Conservation (phyloP, 2,797 vertebrate genomes). For the Nasua narica region DNA sequence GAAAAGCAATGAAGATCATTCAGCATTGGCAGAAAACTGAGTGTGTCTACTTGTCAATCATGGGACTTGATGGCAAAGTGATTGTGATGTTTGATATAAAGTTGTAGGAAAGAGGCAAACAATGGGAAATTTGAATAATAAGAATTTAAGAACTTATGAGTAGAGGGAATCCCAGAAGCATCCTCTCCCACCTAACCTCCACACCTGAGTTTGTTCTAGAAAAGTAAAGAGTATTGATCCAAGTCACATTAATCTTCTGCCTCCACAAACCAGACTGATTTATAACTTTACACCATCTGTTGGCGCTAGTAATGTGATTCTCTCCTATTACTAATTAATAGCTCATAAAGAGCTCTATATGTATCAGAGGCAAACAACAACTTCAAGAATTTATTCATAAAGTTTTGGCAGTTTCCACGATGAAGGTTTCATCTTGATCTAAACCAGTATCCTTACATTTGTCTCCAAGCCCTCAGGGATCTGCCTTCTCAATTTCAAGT, state of each 20-base stretch:
- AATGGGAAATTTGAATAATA: neutral
- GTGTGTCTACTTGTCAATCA: neutral
- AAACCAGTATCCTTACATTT: neutral
- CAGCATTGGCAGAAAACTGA: neutral
- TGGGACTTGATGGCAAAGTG: neutral
- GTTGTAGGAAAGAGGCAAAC: neutral
- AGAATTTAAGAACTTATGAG: neutral
- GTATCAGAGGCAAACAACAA: neutral
- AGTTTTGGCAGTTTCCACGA: neutral
- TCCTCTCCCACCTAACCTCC: neutral
- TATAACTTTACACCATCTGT: conserved; percentile 20
- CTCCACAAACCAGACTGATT: neutral
- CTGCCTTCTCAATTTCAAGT: neutral
- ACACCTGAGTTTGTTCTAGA: neutral
- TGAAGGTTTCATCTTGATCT: neutral
- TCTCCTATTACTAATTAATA: neutral
- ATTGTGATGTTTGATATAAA: neutral
- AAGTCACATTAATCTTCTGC: conserved; percentile 2
- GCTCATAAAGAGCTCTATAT: neutral
- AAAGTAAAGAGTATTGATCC: neutral
- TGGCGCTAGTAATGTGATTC: neutral
- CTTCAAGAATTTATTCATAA: neutral
- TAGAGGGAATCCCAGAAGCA: neutral
- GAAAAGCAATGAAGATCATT: neutral
- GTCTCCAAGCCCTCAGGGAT: neutral